phyloP scores from a whole-genome alignment of 2,797 vertebrate genomes.

The Lacerta viridis region DNA sequence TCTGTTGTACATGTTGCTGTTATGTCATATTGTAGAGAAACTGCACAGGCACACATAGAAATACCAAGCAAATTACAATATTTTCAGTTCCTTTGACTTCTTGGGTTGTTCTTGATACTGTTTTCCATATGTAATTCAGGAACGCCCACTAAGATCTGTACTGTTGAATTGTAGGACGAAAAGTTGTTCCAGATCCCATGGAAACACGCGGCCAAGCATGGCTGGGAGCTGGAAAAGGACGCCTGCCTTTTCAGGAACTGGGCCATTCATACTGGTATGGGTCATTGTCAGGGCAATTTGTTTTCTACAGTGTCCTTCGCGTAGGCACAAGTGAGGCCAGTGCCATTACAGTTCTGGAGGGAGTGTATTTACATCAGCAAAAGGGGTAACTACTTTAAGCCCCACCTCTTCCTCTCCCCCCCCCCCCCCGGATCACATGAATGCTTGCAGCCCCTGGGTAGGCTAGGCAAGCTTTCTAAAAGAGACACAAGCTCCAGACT shows the following conservation, averaged over 20 bases:
- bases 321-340: background rate
- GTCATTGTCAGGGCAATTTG: background rate
- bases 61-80: background rate
- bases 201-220: conserved; percentile 96
- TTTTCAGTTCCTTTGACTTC: background rate
- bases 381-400: background rate
- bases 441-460: background rate
- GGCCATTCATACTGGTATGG: conserved; percentile 96
- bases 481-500: background rate
- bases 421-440: background rate
- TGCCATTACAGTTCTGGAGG: background rate
- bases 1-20: conserved; percentile 2
- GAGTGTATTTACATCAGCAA: background rate
- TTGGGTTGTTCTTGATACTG: background rate
- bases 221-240: conserved; percentile 95
- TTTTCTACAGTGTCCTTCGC: background rate
- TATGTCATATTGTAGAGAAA: background rate
- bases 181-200: conserved; percentile 94
- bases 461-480: background rate
- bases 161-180: conserved; percentile 84
- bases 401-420: background rate
- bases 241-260: conserved; percentile 93
- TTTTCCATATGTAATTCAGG: background rate
- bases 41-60: background rate
- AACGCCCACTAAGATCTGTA: background rate